phyloP scores from a whole-genome alignment of 2,888 invertebrate species.

The Cinara cedri region DNA sequence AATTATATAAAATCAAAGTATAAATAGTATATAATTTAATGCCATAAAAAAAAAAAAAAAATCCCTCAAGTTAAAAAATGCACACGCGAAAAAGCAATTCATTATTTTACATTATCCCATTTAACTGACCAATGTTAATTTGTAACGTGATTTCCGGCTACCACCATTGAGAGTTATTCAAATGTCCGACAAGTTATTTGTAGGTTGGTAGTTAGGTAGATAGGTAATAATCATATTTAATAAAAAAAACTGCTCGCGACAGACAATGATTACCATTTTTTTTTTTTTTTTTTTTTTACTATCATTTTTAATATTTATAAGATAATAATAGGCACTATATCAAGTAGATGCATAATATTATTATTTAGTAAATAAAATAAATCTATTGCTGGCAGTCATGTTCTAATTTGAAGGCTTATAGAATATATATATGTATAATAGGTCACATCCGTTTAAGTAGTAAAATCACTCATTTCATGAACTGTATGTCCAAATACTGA shows the following conservation, averaged over 20 bases:
- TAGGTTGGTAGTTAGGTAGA: too few relatives aligned
- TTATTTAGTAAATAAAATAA: too few relatives aligned
- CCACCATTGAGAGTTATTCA: conserved; percentile 7
- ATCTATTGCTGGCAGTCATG: too few relatives aligned
- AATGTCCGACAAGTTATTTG: conserved; percentile 11
- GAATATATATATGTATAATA: too few relatives aligned
- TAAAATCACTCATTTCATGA: too few relatives aligned
- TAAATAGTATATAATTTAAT: too few relatives aligned
- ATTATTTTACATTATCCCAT: conserved; percentile 9
- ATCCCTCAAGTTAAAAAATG: conserved; percentile 9
- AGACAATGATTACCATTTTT: not conserved
- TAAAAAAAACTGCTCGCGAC: not conserved
- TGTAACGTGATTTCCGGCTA: conserved; percentile 22
- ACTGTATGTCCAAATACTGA: too few relatives aligned
- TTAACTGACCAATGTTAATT: conserved; percentile 22
- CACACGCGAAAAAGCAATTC: conserved; percentile 37
- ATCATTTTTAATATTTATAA: not conserved
- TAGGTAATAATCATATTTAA: conserved; percentile 25
- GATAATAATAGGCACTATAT: too few relatives aligned
- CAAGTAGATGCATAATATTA: too few relatives aligned
- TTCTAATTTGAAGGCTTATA: too few relatives aligned
- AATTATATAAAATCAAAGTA: too few relatives aligned
- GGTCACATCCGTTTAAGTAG: too few relatives aligned
- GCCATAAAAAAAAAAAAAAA: conserved; percentile 20
- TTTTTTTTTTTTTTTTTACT: not conserved